These are phyloP conservation scores for Dascyllus trimaculatus DNA, from an alignment of 2,113 vertebrate genomes.

Conservation along the genomic window DNA sequence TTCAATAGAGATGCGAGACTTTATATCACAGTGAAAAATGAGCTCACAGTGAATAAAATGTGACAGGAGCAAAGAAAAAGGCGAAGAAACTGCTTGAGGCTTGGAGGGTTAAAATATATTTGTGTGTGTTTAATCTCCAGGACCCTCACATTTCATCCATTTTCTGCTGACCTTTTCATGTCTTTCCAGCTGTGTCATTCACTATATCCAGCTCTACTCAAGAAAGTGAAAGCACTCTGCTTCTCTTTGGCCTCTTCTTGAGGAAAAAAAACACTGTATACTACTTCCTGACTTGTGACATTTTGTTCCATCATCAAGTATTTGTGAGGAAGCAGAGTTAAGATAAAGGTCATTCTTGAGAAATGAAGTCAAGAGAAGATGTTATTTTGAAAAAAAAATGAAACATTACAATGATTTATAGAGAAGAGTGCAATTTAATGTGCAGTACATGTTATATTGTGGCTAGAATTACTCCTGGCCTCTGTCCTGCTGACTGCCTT, in stretches of 20 bases:
- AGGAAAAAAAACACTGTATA: neutral
- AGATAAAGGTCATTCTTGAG: slow-evolving; percentile 44
- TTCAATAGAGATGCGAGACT: too few relatives aligned
- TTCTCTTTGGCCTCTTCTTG: slow-evolving; percentile 15
- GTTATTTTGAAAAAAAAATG: slow-evolving; percentile 13
- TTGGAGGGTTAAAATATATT: slow-evolving; percentile 2
- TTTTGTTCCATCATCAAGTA: slow-evolving; percentile 47
- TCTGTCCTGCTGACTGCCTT: slow-evolving; percentile 36
- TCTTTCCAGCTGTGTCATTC: slow-evolving; percentile 1
- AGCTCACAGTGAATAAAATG: too few relatives aligned
- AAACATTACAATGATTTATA: slow-evolving; percentile 12
- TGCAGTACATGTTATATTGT: slow-evolving; percentile 19
- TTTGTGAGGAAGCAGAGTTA: slow-evolving; percentile 31
- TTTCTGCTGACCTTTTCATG: slow-evolving; percentile 50
- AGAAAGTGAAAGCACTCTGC: slow-evolving; percentile 30
- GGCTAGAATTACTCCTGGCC: slow-evolving; percentile 34
- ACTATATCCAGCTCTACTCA: slow-evolving; percentile 12
- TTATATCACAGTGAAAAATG: too few relatives aligned
- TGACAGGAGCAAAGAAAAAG: too few relatives aligned
- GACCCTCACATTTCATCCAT: slow-evolving; percentile 17
- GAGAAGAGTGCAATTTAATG: neutral
- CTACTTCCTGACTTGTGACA: slow-evolving; percentile 46
- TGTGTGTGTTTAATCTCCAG: slow-evolving; percentile 23
- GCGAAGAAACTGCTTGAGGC: too few relatives aligned
- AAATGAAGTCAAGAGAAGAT: slow-evolving; percentile 28